Conservation (phyloP, 2,113 vertebrate genomes). For the Terrapene triunguis region DNA sequence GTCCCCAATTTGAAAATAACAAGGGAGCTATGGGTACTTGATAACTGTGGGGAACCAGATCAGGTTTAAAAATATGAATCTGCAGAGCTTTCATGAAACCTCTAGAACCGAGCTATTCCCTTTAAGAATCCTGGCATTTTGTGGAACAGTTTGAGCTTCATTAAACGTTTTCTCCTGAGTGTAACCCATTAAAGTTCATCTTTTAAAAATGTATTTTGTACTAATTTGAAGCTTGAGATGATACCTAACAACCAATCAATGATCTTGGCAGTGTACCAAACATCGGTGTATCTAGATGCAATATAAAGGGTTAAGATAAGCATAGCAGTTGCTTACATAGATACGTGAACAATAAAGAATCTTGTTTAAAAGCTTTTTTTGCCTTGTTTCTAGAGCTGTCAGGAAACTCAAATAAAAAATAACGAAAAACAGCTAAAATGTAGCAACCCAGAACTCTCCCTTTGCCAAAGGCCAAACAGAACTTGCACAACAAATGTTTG, state of each 20-base stretch:
- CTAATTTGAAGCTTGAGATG: not conserved
- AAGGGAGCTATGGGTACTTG: not conserved
- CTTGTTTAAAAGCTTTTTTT: slow-evolving; percentile 28
- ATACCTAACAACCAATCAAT: not conserved
- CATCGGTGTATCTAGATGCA: not conserved
- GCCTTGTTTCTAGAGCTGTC: not conserved
- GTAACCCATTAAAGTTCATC: not conserved
- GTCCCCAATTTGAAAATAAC: not conserved
- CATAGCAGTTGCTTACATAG: not conserved
- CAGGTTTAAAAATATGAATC: not conserved
- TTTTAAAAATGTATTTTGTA: not conserved
- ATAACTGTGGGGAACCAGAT: not conserved
- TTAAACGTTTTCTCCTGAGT: slow-evolving; percentile 5
- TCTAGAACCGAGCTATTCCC: not conserved
- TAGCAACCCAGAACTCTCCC: not conserved
- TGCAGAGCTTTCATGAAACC: not conserved
- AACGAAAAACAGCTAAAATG: not conserved
- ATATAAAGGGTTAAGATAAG: slow-evolving; percentile 1
- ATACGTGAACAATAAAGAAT: not conserved
- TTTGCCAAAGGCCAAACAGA: not conserved
- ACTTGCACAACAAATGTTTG: not conserved
- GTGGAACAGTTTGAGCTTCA: not conserved
- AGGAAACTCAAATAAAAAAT: not conserved
- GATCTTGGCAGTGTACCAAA: not conserved
- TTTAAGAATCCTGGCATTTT: not conserved